These are phyloP conservation scores for Eublepharis macularius DNA, from an alignment of 2,113 vertebrate species.

Conservation along the genomic window DNA sequence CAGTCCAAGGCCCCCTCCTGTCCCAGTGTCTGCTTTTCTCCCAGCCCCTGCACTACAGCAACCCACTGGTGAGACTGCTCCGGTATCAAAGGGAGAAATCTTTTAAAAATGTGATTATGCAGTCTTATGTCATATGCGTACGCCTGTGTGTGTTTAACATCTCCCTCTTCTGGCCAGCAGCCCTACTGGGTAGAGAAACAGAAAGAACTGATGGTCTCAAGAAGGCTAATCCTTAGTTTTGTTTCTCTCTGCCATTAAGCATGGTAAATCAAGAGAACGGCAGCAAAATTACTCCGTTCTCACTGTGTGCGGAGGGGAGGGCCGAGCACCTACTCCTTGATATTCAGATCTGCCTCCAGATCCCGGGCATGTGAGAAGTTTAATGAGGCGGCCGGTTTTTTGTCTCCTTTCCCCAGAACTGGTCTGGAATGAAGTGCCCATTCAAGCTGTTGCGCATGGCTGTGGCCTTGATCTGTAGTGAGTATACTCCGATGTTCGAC, in stretches of 20 bases:
- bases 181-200: background rate
- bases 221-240: slow-evolving; percentile 3
- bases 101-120: background rate
- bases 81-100: background rate
- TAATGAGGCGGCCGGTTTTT: slow-evolving; percentile 28
- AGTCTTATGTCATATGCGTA: background rate
- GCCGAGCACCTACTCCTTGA: background rate
- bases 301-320: background rate
- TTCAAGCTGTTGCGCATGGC: slow-evolving; percentile 97
- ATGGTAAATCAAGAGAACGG: background rate
- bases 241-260: background rate
- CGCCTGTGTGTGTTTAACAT: background rate
- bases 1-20: background rate
- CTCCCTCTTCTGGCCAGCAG: background rate
- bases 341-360: background rate
- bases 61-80: background rate
- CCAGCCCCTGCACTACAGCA: background rate
- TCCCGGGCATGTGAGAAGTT: background rate
- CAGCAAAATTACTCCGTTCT: background rate
- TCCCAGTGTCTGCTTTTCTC: background rate
- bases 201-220: background rate
- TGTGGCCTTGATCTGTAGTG: slow-evolving; percentile 97
- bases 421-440: slow-evolving; percentile 99
- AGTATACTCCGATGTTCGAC: slow-evolving; percentile 69
- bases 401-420: slow-evolving; percentile 83